Conservation (phyloP, 1,140 invertebrate genomes). For the Cydia strobilella region DNA sequence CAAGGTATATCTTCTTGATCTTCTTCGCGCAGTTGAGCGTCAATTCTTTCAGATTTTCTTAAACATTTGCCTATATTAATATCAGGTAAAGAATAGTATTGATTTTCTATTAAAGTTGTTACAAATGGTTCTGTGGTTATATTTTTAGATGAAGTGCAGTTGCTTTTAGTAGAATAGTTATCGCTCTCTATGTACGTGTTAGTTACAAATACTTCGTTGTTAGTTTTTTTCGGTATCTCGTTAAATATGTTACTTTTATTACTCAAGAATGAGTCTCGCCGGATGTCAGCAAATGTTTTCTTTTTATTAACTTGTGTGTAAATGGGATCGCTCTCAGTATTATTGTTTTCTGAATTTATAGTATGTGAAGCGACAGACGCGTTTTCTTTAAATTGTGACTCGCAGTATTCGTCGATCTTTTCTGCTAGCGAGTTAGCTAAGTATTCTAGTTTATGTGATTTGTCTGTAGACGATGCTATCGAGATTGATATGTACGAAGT, state of each 20-base stretch:
- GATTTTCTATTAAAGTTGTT: slow-evolving; percentile 82
- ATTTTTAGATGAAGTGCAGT: slow-evolving; percentile 71
- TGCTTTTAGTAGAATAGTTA: slow-evolving; percentile 55
- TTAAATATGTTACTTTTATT: slow-evolving; percentile 57
- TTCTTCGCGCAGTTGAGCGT: slow-evolving; percentile 82
- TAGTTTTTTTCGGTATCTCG: slow-evolving; percentile 52
- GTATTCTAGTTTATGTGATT: slow-evolving; percentile 75
- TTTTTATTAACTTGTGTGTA: slow-evolving; percentile 72
- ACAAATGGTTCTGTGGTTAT: slow-evolving; percentile 79
- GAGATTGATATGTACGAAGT: slow-evolving; percentile 78
- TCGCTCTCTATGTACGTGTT: slow-evolving; percentile 67
- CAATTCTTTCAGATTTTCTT: slow-evolving; percentile 84
- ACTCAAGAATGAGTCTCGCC: slow-evolving; percentile 58
- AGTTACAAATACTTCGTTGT: slow-evolving; percentile 61
- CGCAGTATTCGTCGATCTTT: slow-evolving; percentile 80
- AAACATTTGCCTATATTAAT: slow-evolving; percentile 84
- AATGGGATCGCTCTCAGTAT: slow-evolving; percentile 57
- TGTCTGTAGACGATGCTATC: slow-evolving; percentile 72
- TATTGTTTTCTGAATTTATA: slow-evolving; percentile 50
- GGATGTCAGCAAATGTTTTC: slow-evolving; percentile 71
- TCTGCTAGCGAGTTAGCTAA: slow-evolving; percentile 78
- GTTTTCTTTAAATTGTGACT: slow-evolving; percentile 71
- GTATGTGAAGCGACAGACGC: slow-evolving; percentile 52
- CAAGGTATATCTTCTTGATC: slow-evolving; percentile 71
- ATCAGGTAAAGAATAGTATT: slow-evolving; percentile 85